Conservation (phyloP, 1,140 invertebrate species). For the Megathymus violae region DNA sequence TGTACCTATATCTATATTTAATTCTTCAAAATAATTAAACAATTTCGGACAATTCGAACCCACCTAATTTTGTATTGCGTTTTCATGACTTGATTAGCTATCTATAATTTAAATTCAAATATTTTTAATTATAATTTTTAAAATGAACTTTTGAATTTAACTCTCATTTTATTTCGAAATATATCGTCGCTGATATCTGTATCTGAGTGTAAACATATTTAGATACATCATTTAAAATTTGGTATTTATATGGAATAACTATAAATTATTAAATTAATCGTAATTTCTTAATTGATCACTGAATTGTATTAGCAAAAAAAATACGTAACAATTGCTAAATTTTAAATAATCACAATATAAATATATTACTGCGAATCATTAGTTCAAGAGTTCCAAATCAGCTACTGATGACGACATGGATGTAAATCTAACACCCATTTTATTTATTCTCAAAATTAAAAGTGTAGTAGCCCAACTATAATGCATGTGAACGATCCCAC, state of each 20-base stretch:
- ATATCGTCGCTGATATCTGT: neutral
- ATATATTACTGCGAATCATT: no score
- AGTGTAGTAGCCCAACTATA: slow-evolving; percentile 60
- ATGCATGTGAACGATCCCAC: slow-evolving; percentile 79
- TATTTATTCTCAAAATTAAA: slow-evolving; percentile 9
- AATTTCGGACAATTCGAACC: slow-evolving; percentile 64
- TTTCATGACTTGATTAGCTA: neutral
- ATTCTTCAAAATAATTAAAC: slow-evolving; percentile 51
- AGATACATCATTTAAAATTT: neutral
- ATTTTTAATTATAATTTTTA: neutral
- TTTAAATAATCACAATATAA: no score
- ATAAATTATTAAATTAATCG: no score
- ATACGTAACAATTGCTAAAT: no score
- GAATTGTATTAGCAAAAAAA: neutral
- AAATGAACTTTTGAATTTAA: neutral
- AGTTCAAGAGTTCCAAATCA: neutral
- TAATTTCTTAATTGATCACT: no score
- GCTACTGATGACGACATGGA: neutral
- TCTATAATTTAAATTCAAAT: neutral
- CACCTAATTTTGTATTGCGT: slow-evolving; percentile 44
- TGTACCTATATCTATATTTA: slow-evolving; percentile 47
- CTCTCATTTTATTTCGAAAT: neutral
- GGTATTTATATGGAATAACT: neutral
- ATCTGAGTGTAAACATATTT: no score
- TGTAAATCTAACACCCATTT: neutral